phyloP scores from a whole-genome alignment of 2,113 vertebrate species.

The Gymnarchus niloticus region DNA sequence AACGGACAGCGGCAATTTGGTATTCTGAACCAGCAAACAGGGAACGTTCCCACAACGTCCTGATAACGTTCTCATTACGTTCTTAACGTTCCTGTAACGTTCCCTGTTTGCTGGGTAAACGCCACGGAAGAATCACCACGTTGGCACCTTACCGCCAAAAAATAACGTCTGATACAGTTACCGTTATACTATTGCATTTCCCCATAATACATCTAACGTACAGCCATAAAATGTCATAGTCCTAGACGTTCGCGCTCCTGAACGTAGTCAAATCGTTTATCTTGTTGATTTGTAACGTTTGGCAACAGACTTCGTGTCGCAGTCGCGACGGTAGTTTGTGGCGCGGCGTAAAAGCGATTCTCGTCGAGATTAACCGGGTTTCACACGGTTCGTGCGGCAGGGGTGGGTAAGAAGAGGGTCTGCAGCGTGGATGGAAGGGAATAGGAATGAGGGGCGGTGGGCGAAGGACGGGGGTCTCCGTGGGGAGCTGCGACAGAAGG shows the following conservation, averaged over 20 bases:
- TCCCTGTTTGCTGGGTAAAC: no score
- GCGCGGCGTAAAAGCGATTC: neutral
- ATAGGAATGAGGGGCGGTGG: slow-evolving; percentile 29
- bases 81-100: no score
- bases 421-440: slow-evolving; percentile 18
- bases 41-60: no score
- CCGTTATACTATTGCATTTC: neutral
- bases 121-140: neutral
- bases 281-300: neutral
- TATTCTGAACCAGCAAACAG: neutral
- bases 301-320: neutral
- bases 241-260: neutral
- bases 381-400: slow-evolving; percentile 20
- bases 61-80: no score
- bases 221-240: neutral
- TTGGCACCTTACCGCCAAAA: neutral
- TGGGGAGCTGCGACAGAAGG: neutral
- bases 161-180: neutral
- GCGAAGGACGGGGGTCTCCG: no score
- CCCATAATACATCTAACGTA: neutral
- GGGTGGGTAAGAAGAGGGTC: neutral
- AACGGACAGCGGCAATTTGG: slow-evolving; percentile 8
- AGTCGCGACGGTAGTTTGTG: neutral
- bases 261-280: neutral
- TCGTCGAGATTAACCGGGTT: slow-evolving; percentile 40